phyloP scores from a whole-genome alignment of 2,797 vertebrate genomes.

The Acanthurus leucopareius region DNA sequence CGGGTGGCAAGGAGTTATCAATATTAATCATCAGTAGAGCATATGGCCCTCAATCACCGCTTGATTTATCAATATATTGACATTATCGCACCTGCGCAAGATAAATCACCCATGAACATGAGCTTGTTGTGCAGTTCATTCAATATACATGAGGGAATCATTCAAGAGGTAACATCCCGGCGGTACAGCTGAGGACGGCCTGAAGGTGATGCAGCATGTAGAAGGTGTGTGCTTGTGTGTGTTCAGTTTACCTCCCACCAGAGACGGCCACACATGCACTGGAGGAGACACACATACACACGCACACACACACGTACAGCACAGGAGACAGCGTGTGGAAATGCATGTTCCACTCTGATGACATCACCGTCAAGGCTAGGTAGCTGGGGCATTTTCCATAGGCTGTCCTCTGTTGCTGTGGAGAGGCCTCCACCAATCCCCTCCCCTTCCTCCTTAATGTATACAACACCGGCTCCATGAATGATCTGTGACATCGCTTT shows the following conservation, averaged over 20 bases:
- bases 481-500: conserved; percentile 81
- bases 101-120: conserved; percentile 78
- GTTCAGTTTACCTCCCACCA: conserved; percentile 36
- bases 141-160: conserved; percentile 75
- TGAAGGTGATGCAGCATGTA: conserved; percentile 80
- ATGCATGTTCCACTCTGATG: conserved; percentile 78
- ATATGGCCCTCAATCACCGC: conserved; percentile 71
- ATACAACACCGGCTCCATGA: conserved; percentile 80
- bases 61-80: conserved; percentile 81
- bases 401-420: conserved; percentile 87
- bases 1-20: conserved; percentile 66
- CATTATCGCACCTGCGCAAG: conserved; percentile 73
- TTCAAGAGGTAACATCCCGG: conserved; percentile 64
- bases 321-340: conserved; percentile 67
- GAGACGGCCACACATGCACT: conserved; percentile 17
- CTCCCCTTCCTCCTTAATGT: conserved; percentile 76
- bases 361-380: conserved; percentile 82
- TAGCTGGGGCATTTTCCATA: conserved; percentile 82
- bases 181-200: conserved; percentile 70
- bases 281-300: not conserved
- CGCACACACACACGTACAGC: conserved; percentile 5
- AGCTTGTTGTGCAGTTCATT: conserved; percentile 76
- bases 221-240: conserved; percentile 25
- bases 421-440: conserved; percentile 83
- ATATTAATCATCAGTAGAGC: conserved; percentile 74